A percentile compares a stretch with the other conserved stretches of the same genome.
Evolutionary conservation across 1,140 invertebrate species (phyloP).

Genomic region (Lycorma delicatula): DNA sequence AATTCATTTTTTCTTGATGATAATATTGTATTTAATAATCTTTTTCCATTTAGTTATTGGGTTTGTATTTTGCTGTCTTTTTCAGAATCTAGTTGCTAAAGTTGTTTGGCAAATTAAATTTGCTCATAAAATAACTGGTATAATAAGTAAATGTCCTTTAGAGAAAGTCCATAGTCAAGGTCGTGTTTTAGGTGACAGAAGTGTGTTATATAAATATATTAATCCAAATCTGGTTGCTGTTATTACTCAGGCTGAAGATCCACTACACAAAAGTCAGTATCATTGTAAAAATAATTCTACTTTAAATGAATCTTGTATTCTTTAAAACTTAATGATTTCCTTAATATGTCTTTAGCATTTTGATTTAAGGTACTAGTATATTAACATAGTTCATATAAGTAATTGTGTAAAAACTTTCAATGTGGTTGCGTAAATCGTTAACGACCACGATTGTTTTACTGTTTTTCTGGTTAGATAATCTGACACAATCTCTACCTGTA

Average conservation of each 20-base stretch:
- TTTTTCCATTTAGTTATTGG: conserved; percentile 7
- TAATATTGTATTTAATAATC: background rate
- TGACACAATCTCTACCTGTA: too few relatives aligned
- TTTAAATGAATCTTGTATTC: too few relatives aligned
- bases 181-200: conserved; percentile 86
- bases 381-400: too few relatives aligned
- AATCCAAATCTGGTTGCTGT: conserved; percentile 95
- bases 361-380: too few relatives aligned
- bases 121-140: conserved; percentile 54
- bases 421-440: too few relatives aligned
- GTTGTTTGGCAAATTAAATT: conserved; percentile 64
- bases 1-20: conserved; percentile 13
- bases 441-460: too few relatives aligned
- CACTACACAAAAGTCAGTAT: conserved; percentile 58
- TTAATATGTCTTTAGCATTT: too few relatives aligned
- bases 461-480: too few relatives aligned
- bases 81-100: conserved; percentile 39
- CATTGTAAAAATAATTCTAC: too few relatives aligned
- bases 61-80: conserved; percentile 14
- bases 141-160: conserved; percentile 57
- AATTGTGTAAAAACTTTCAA: too few relatives aligned
- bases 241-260: conserved; percentile 67
- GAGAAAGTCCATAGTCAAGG: conserved; percentile 95
- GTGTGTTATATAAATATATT: conserved; percentile 96
- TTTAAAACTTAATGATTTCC: too few relatives aligned